phyloP scores from a whole-genome alignment of 2,888 invertebrate genomes.

The Hipparchia sbordonii region DNA sequence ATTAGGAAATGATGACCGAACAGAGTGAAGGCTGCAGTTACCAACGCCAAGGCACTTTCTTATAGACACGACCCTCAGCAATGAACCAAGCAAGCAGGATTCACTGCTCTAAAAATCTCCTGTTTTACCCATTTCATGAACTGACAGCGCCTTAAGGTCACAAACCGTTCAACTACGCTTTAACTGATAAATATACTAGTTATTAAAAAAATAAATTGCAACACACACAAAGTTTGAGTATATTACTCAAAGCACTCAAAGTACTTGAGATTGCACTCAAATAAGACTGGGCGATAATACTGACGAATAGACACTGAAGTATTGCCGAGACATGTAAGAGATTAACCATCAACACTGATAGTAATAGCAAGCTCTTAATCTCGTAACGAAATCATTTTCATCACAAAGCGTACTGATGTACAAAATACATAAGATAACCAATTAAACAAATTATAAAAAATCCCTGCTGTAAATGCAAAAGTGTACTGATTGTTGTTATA shows the following conservation, averaged over 20 bases:
- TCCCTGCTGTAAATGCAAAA: too few relatives aligned
- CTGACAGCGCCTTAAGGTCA: not conserved
- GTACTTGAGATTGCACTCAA: not conserved
- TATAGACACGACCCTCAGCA: too few relatives aligned
- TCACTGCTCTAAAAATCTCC: too few relatives aligned
- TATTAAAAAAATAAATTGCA: not conserved
- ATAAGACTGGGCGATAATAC: constrained; percentile 2
- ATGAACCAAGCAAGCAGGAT: too few relatives aligned
- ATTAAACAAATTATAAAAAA: too few relatives aligned
- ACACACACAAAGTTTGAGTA: not conserved
- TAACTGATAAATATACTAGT: not conserved
- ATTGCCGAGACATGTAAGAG: not conserved
- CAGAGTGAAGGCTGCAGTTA: too few relatives aligned
- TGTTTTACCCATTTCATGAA: not conserved
- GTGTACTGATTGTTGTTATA: too few relatives aligned
- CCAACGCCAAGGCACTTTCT: too few relatives aligned
- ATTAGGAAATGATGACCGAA: too few relatives aligned
- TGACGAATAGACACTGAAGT: constrained; percentile 7
- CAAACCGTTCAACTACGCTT: not conserved
- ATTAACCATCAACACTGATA: constrained; percentile 2
- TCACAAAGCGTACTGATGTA: not conserved
- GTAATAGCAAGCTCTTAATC: not conserved
- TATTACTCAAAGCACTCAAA: not conserved
- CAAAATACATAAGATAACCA: not conserved
- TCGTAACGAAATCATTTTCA: not conserved